These are phyloP conservation scores for Girardia tigrina DNA, from an alignment of 2,888 invertebrate species.

Conservation along the genomic window DNA sequence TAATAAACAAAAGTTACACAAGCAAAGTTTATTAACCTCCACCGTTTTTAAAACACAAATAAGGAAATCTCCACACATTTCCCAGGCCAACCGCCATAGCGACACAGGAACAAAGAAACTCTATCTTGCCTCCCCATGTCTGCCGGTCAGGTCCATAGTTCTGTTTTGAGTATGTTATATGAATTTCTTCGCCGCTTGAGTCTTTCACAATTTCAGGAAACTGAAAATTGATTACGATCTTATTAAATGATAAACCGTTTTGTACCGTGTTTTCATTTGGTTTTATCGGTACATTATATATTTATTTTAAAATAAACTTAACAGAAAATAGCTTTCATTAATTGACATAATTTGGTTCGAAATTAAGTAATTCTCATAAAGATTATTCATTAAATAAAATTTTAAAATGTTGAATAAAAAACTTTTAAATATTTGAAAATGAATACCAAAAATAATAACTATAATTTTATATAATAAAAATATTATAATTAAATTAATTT, in stretches of 20 bases:
- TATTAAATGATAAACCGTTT: background rate
- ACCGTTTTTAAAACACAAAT: constrained; percentile 37
- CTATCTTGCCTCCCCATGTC: constrained; percentile 36
- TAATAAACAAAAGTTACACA: background rate
- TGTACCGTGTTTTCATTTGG: too few relatives aligned
- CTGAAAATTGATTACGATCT: background rate
- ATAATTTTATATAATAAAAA: too few relatives aligned
- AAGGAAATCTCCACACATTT: constrained; percentile 37
- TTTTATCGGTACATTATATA: too few relatives aligned
- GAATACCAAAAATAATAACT: too few relatives aligned
- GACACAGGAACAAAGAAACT: constrained; percentile 36
- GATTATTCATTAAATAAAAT: too few relatives aligned
- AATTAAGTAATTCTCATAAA: too few relatives aligned
- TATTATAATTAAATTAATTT: too few relatives aligned
- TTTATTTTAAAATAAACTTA: too few relatives aligned
- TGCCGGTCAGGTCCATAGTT: constrained; percentile 10
- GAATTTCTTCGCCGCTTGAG: constrained; percentile 30
- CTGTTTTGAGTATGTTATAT: constrained; percentile 29
- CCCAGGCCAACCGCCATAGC: constrained; percentile 37
- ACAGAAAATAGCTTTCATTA: too few relatives aligned
- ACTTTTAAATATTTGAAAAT: too few relatives aligned
- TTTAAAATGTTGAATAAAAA: too few relatives aligned
- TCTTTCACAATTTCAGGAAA: constrained; percentile 29
- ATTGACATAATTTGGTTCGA: too few relatives aligned
- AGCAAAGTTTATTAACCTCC: constrained; percentile 34